These are phyloP conservation scores for Drosophila ficusphila DNA, from an alignment of 1,140 invertebrate species.

Conservation along the genomic window DNA sequence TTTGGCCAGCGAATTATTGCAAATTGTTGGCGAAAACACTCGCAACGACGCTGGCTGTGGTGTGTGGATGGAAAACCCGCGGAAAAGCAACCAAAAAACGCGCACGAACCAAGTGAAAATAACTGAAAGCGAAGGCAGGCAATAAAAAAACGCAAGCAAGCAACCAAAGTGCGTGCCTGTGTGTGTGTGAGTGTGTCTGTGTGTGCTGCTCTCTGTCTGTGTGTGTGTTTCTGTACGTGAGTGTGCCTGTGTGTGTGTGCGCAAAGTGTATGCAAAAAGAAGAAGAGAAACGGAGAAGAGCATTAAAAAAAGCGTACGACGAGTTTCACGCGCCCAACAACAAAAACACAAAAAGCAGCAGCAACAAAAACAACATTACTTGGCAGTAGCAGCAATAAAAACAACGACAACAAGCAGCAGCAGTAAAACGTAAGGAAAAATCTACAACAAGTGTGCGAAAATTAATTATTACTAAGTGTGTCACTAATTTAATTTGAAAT, in stretches of 20 bases:
- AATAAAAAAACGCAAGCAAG: constrained; percentile 69
- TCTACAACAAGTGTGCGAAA: constrained; percentile 79
- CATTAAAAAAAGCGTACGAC: constrained; percentile 69
- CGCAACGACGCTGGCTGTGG: constrained; percentile 28
- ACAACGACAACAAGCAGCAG: constrained; percentile 37
- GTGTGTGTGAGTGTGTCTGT: constrained; percentile 33
- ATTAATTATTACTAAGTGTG: constrained; percentile 82
- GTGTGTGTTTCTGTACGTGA: constrained; percentile 52
- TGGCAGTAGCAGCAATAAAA: constrained; percentile 20
- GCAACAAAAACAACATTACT: constrained; percentile 23
- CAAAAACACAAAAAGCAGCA: constrained; percentile 37
- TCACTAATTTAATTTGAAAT: constrained; percentile 78
- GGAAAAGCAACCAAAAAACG: constrained; percentile 45
- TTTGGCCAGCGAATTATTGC: constrained; percentile 55
- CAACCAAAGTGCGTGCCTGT: constrained; percentile 74
- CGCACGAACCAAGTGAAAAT: constrained; percentile 58
- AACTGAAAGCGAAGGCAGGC: constrained; percentile 46
- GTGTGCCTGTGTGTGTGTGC: constrained; percentile 63
- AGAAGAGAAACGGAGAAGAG: constrained; percentile 74
- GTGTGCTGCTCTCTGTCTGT: constrained; percentile 21
- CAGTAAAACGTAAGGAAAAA: constrained; percentile 48
- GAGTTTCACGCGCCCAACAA: constrained; percentile 70
- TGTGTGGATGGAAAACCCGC: constrained; percentile 48
- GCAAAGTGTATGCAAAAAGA: constrained; percentile 80
- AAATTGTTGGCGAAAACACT: constrained; percentile 67